Base-by-base conservation (phyloP, 2,113 vertebrate species). In the Galemys pyrenaicus region DNA sequence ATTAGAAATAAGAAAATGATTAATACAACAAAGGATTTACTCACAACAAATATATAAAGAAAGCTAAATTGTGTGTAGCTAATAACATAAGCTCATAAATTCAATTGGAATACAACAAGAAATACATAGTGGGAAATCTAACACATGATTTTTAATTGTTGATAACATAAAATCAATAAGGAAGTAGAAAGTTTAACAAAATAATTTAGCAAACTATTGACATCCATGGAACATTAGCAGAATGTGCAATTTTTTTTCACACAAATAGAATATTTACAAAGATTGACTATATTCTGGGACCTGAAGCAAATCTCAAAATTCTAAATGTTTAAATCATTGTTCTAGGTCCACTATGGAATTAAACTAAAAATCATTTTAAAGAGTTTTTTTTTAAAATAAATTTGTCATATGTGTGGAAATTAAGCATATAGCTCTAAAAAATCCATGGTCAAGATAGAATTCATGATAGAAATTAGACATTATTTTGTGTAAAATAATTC, bases 341-440 rank as follows among this genome's bases (percentile, higher is more conserved):
- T 78, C 37, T 71, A 44, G 37, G 32, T 91, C 22, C 4, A 41
- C 60, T 32, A 2, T 26, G 19, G n/a, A 70, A 92, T 82, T 37
- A 95, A 92, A 41, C 15, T 95, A 82, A 51, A 87, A 82, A 51
- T 68, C 26, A 82, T 11, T 75, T 92, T 73, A 51, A 68, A 68
- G n/a, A 82, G 4, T 35, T 60, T 67, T 58, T 60, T 82, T n/a
- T n/a, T n/a, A n/a, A n/a, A n/a, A 77, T 44, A 62, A 75, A 70
- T 56, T 26, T 74, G 44, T 41, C 39, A 16, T 60, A 19, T 60
- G 58, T 58, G 51, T 68, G 67, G 15, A 56, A 88, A 75, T 82
- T 46, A 82, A 93, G 49, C 9, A 35, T 44, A 64, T 60, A 41
- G 1, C 46, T 81, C 44, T 37, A 44, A 62, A 28, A 44, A 54